These are phyloP conservation scores for Lagodon rhomboides DNA, from an alignment of 2,797 vertebrate species.

Conservation along the genomic window DNA sequence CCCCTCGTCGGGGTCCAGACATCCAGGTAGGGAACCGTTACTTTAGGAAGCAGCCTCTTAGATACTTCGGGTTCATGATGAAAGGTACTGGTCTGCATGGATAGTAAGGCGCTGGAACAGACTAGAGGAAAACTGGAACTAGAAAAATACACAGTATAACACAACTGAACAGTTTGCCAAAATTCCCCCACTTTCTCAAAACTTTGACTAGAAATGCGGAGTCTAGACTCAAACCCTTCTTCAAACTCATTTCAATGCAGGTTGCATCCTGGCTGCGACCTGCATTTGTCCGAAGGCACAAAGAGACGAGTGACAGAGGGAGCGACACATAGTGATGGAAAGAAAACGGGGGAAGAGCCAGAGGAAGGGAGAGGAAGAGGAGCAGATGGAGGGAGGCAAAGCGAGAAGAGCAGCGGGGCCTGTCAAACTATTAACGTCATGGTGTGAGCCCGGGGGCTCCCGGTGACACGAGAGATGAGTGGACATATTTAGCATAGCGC, in stretches of 20 bases:
- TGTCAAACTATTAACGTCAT: conserved; percentile 78
- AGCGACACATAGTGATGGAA: neutral
- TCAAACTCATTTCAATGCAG: neutral
- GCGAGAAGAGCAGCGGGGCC: conserved; percentile 64
- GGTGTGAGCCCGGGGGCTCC: conserved; percentile 65
- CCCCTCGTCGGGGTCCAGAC: neutral
- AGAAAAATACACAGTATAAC: neutral
- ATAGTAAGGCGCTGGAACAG: neutral
- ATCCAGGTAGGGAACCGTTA: neutral
- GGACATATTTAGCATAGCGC: conserved; percentile 57
- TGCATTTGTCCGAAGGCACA: conserved; percentile 31
- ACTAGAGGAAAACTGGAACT: neutral
- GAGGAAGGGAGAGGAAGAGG: conserved; percentile 33
- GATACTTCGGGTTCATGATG: neutral
- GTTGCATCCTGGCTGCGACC: neutral
- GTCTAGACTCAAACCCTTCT: neutral
- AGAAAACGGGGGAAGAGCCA: conserved; percentile 2
- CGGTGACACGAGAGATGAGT: conserved; percentile 62
- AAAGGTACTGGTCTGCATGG: neutral
- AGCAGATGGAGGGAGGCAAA: conserved; percentile 63
- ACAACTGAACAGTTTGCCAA: neutral
- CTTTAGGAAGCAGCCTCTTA: neutral
- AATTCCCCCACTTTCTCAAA: neutral
- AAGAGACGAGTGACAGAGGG: neutral
- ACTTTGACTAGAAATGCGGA: neutral